Conservation (phyloP, 2,888 invertebrate species). For the Drosophila meridionalis region DNA sequence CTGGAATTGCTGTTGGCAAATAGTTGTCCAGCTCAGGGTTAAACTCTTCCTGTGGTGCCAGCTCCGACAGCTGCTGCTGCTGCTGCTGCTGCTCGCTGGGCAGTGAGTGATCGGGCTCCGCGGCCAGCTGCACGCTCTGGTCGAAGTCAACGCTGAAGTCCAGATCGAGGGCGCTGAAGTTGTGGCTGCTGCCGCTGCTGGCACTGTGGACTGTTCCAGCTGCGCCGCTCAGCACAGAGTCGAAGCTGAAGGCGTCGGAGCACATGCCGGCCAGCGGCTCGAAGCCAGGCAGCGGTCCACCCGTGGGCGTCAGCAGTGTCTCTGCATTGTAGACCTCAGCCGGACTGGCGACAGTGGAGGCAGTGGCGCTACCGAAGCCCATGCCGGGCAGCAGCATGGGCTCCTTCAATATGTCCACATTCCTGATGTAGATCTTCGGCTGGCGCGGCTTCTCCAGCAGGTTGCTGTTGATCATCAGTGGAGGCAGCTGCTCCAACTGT, state of each 20-base stretch:
- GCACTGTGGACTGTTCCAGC: conserved; percentile 19
- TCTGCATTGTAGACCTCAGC: conserved; percentile 50
- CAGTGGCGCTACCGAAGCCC: conserved; percentile 42
- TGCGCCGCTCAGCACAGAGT: conserved; percentile 49
- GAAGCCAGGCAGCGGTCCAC: conserved; percentile 51
- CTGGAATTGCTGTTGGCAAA: conserved; percentile 29
- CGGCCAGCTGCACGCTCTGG: conserved; percentile 47
- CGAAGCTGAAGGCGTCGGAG: conserved; percentile 62
- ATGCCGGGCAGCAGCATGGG: conserved; percentile 78
- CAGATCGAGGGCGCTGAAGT: conserved; percentile 66
- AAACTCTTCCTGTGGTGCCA: conserved; percentile 31
- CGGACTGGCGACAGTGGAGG: conserved; percentile 8
- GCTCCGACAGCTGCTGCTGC: conserved; percentile 22
- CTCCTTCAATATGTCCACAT: conserved; percentile 84
- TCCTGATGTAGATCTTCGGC: conserved; percentile 85
- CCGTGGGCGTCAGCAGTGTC: conserved; percentile 57
- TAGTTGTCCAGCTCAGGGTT: conserved; percentile 44
- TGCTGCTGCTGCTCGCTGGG: conserved; percentile 7
- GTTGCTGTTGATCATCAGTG: conserved; percentile 34
- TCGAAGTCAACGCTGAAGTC: conserved; percentile 69
- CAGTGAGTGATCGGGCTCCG: conserved; percentile 45
- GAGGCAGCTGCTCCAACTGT: conserved; percentile 7
- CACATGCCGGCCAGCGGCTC: conserved; percentile 63
- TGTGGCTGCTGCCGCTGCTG: conserved; percentile 32
- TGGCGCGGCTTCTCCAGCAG: conserved; percentile 70